Evolutionary conservation across 2,797 vertebrate species (phyloP).

Genomic region (Artibeus lituratus): DNA sequence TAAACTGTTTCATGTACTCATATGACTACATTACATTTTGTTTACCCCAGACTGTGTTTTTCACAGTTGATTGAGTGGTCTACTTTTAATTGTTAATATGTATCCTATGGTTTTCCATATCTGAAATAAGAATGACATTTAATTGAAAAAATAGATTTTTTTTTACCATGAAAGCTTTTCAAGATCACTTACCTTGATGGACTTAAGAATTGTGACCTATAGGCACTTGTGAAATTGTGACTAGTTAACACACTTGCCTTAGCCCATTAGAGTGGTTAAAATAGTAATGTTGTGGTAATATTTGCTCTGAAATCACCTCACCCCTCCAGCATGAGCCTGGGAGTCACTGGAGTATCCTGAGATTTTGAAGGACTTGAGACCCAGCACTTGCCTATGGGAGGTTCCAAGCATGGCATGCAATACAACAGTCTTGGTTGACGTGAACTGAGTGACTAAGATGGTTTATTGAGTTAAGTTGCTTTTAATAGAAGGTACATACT

Average conservation of each 20-base stretch:
- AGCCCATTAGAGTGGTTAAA: neutral
- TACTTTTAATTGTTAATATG: neutral
- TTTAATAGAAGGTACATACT: neutral
- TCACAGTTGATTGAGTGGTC: neutral
- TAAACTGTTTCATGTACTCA: neutral
- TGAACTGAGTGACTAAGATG: neutral
- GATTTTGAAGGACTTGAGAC: neutral
- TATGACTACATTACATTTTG: neutral
- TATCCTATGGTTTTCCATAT: neutral
- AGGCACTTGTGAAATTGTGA: neutral
- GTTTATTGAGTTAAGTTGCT: neutral
- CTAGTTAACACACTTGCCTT: neutral
- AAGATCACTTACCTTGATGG: neutral
- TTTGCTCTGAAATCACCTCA: neutral
- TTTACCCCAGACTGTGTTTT: neutral
- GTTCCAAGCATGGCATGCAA: fast-evolving
- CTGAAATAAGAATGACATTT: neutral
- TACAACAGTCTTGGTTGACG: neutral
- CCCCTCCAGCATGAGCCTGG: fast-evolving
- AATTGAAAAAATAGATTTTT: neutral
- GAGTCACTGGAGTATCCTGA: neutral
- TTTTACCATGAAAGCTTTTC: neutral
- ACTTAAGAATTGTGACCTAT: neutral
- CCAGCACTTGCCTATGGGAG: neutral
- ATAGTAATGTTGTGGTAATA: neutral